Conservation (phyloP, 2,888 invertebrate genomes). For the Aphodius granarius region DNA sequence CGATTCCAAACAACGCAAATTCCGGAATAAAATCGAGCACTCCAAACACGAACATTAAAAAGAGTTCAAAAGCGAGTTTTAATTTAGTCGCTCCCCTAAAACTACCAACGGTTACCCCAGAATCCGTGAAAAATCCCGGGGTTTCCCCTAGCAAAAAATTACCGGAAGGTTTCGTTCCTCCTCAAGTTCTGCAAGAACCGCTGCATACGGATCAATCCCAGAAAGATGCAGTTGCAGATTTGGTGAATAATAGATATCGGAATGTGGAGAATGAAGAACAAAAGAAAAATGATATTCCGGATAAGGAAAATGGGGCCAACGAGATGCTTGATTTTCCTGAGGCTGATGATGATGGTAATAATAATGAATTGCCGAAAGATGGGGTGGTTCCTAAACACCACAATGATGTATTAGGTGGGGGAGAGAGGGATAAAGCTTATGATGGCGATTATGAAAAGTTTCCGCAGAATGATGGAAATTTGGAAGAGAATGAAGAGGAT, state of each 20-base stretch:
- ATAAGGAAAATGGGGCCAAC: conserved; percentile 48
- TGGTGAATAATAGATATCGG: conserved; percentile 26
- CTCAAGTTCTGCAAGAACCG: conserved; percentile 41
- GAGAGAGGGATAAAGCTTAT: conserved; percentile 40
- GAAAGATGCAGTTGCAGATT: conserved; percentile 22
- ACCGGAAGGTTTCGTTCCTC: conserved; percentile 43
- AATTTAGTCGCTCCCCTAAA: conserved; percentile 44
- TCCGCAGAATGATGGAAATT: conserved; percentile 38
- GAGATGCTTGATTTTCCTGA: conserved; percentile 47
- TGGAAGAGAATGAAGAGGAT: conserved; percentile 51
- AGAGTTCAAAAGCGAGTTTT: conserved; percentile 40
- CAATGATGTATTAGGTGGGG: conserved; percentile 29
- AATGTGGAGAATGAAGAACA: conserved; percentile 47
- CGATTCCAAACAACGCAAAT: conserved; percentile 32
- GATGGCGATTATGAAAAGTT: conserved; percentile 41
- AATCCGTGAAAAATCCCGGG: conserved; percentile 20
- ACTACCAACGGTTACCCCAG: conserved; percentile 44
- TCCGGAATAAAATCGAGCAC: conserved; percentile 16
- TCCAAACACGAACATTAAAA: conserved; percentile 28
- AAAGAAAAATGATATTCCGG: conserved; percentile 30
- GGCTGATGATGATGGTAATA: conserved; percentile 13
- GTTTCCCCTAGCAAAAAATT: conserved; percentile 32
- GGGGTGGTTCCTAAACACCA: conserved; percentile 38
- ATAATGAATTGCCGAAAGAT: conserved; percentile 31
- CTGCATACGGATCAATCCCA: conserved; percentile 24